Evolutionary conservation across 2,888 invertebrate genomes (phyloP).

Genomic region (Rugalucina vietnamica): DNA sequence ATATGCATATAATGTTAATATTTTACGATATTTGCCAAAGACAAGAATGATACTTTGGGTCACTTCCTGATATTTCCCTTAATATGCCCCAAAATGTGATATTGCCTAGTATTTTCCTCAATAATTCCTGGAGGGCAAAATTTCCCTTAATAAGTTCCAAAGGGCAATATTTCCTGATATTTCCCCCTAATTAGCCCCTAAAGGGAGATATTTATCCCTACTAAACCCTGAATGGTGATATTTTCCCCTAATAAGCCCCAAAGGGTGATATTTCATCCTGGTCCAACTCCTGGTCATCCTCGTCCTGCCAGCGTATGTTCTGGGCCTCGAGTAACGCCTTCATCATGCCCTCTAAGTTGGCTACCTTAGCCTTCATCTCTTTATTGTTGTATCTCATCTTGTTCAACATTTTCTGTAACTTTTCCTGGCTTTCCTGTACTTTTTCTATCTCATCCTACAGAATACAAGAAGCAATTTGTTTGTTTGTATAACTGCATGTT

Average conservation of each 20-base stretch:
- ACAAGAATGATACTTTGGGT: too few relatives aligned
- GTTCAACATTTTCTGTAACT: constrained; percentile 71
- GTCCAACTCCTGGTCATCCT: constrained; percentile 76
- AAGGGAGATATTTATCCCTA: too few relatives aligned
- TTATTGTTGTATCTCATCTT: constrained; percentile 76
- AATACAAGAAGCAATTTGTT: neutral
- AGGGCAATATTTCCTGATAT: too few relatives aligned
- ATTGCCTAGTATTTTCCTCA: too few relatives aligned
- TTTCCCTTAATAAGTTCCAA: too few relatives aligned
- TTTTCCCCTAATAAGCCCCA: constrained; percentile 43
- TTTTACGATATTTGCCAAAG: too few relatives aligned
- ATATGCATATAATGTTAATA: too few relatives aligned
- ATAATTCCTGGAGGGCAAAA: too few relatives aligned
- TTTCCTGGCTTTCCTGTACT: constrained; percentile 78
- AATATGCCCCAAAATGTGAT: too few relatives aligned
- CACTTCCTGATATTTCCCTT: too few relatives aligned
- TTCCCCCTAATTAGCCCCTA: neutral
- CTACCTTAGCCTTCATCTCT: constrained; percentile 73
- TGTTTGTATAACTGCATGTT: too few relatives aligned
- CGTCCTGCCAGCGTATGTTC: constrained; percentile 76
- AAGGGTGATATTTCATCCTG: constrained; percentile 63
- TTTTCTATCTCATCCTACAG: constrained; percentile 79
- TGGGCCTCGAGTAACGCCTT: constrained; percentile 72
- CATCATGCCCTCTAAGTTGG: constrained; percentile 79
- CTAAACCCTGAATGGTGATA: too few relatives aligned